These are phyloP conservation scores for Leucopsar rothschildi DNA, from an alignment of 2,113 vertebrate species.

Conservation along the genomic window DNA sequence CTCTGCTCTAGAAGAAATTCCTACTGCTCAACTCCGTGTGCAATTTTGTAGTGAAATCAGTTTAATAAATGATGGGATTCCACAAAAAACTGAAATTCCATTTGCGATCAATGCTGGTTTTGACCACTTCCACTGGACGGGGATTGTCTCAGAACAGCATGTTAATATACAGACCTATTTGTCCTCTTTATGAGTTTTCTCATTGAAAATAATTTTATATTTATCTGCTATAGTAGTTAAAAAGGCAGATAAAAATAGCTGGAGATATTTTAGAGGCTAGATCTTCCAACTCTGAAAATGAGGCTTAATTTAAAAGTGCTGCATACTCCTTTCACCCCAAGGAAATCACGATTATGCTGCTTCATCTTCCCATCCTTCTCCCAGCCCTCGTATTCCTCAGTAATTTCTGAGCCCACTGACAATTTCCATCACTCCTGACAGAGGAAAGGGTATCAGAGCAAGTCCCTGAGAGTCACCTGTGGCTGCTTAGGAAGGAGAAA, in stretches of 20 bases:
- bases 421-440: neutral
- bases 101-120: neutral
- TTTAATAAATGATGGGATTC: neutral
- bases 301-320: neutral
- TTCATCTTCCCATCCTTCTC: neutral
- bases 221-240: neutral
- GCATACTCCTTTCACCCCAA: neutral
- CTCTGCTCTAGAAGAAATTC: neutral
- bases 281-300: neutral
- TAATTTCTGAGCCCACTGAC: neutral
- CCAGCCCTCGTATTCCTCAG: neutral
- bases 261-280: neutral
- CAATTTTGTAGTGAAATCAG: neutral
- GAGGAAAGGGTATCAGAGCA: neutral
- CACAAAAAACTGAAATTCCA: neutral
- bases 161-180: neutral
- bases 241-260: neutral
- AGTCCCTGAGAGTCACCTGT: accelerated
- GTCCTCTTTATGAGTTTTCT: neutral
- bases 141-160: neutral
- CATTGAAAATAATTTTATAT: neutral
- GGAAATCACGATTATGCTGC: neutral
- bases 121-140: neutral
- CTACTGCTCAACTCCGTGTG: neutral
- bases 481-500: neutral